Evolutionary conservation across 2,113 vertebrate species (phyloP), one percentile per base, ranked within the genome.

Genomic region (Oreochromis niloticus): DNA sequence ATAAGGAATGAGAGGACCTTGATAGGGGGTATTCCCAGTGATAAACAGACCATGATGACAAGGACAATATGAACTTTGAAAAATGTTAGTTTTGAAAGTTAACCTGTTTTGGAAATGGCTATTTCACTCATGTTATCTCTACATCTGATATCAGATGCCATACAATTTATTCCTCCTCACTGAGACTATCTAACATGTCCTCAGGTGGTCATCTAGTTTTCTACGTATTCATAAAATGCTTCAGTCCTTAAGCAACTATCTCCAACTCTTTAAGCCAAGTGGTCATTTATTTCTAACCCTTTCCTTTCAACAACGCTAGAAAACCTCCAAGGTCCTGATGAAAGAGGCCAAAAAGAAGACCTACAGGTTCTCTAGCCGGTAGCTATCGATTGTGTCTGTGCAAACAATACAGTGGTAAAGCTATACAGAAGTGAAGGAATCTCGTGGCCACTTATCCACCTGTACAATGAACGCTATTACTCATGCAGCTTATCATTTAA

Each of bases 1-100:
- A 83, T 63, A 81, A 59, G 66, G 83, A 90, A 82, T 84, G 82
- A 90, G 87, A 71, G 57, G 75, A 80, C 84, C 6, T 55, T 86
- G 85, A 89, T 56, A 39, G 43, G 73, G 34, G 78, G 83, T 56
- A 83, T 39, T 22, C 71, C 41, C 16, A 8, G 68, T 85, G 88
- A 89, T 88, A 66, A 88, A 89, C 56, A 52, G 81, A 36, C 43
- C 9, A 5, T 16, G 82, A 87, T 83, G 87, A 79, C 46, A 57
- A 41, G 6, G 17, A 48, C 24, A 14, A 41, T 52, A 11, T 41
- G 9, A 17, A 34, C 55, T 81, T 87, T 5, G 24, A 16, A 46
- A 57, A 57, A 80, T 9, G 17, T 55, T 52, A n/a, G 11, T 22
- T 71, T 30, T 52, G n/a, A 30, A 55, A 43, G 9, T 75, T 50